Conservation (phyloP, 2,113 vertebrate species). For the Terrapene triunguis region DNA sequence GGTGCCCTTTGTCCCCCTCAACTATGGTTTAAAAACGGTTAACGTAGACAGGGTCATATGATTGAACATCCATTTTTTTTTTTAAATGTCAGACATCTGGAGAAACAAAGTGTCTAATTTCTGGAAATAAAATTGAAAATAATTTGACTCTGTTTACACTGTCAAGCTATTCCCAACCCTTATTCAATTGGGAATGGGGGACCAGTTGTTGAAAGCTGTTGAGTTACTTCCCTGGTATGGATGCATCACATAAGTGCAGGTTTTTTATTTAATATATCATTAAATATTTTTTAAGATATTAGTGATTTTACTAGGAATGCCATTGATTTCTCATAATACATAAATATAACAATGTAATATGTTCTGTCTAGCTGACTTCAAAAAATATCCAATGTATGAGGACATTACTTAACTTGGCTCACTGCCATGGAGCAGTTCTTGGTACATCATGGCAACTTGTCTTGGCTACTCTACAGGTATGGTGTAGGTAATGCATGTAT, state of each 20-base stretch:
- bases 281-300: neutral
- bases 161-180: neutral
- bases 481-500: neutral
- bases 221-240: neutral
- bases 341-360: neutral
- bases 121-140: neutral
- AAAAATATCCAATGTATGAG: conserved; percentile 99
- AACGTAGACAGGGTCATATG: neutral
- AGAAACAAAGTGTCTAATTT: neutral
- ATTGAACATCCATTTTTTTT: neutral
- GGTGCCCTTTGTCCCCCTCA: neutral
- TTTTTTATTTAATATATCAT: neutral
- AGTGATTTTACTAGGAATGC: neutral
- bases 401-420: conserved; percentile 94
- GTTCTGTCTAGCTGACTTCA: conserved; percentile 88
- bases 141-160: neutral
- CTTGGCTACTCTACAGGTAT: conserved; percentile 97
- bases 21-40: neutral
- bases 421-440: conserved; percentile 95
- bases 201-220: neutral
- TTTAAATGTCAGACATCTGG: neutral
- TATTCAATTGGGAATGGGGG: neutral
- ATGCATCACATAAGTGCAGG: neutral
- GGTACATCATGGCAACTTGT: conserved; percentile 99
- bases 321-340: neutral